Conservation (phyloP, 1,140 invertebrate genomes). For the Pogonomyrmex californicus region DNA sequence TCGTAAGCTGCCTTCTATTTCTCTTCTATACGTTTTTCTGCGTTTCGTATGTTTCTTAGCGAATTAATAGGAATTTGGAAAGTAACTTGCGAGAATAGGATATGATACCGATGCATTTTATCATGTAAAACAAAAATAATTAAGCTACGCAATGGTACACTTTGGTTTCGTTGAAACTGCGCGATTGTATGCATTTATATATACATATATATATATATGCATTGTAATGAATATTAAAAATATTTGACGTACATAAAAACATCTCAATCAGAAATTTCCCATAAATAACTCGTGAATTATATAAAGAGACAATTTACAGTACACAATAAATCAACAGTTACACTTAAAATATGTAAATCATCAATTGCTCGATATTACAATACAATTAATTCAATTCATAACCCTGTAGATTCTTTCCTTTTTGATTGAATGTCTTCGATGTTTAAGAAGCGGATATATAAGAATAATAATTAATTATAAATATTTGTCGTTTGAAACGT, state of each 20-base stretch:
- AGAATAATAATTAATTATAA: constrained; percentile 21
- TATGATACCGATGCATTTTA: background rate
- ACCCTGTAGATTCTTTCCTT: background rate
- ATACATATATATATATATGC: background rate
- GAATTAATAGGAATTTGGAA: constrained; percentile 36
- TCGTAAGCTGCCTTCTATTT: background rate
- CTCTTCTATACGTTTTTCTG: background rate
- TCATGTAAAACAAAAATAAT: constrained; percentile 24
- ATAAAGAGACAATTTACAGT: constrained; percentile 22
- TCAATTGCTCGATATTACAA: constrained; percentile 45
- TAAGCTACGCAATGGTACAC: constrained; percentile 41
- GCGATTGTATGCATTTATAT: constrained; percentile 12
- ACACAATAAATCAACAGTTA: constrained; percentile 43
- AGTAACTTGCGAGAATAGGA: constrained; percentile 20
- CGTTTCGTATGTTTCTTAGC: background rate
- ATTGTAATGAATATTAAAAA: constrained; percentile 32
- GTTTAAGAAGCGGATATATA: constrained; percentile 27
- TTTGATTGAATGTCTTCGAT: constrained; percentile 30
- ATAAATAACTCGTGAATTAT: background rate
- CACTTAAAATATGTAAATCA: background rate
- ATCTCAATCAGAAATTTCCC: background rate
- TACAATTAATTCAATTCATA: constrained; percentile 25
- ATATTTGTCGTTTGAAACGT: background rate
- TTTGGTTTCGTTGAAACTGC: constrained; percentile 68
- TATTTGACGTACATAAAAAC: constrained; percentile 44